phyloP scores from a whole-genome alignment of 2,797 vertebrate species.

The Melanogrammus aeglefinus region DNA sequence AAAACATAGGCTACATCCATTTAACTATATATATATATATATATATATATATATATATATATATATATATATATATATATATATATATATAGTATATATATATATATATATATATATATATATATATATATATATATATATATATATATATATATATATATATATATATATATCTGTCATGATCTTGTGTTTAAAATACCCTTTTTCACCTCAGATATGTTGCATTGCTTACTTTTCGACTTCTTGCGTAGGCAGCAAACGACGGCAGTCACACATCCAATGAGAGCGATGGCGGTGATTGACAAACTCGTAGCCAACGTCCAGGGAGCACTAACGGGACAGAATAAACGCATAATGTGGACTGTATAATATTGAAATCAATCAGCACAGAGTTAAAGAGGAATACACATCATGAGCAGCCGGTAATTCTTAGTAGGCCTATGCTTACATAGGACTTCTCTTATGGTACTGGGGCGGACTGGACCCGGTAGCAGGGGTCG shows the following conservation, averaged over 20 bases:
- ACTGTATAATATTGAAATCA: neutral
- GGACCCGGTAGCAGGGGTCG: slow-evolving; percentile 29
- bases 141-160: no score
- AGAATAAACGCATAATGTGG: neutral
- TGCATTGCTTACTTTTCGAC: slow-evolving; percentile 31
- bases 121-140: no score
- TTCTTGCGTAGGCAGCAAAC: slow-evolving; percentile 50
- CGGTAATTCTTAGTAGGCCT: slow-evolving; percentile 2
- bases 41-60: no score
- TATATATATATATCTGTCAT: no score
- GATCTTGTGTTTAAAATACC: no score
- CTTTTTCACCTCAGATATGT: slow-evolving; percentile 30
- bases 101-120: no score
- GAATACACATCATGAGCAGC: neutral
- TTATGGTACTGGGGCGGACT: slow-evolving; percentile 36
- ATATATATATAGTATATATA: no score
- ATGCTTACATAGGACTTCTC: slow-evolving; percentile 41
- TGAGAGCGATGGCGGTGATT: slow-evolving; percentile 40
- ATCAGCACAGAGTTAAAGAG: neutral
- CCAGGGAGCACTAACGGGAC: slow-evolving; percentile 48
- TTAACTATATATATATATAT: neutral
- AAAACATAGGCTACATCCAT: neutral
- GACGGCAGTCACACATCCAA: slow-evolving; percentile 37
- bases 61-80: no score
- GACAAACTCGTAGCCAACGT: slow-evolving; percentile 49